Evolutionary conservation across 2,797 vertebrate genomes (phyloP).

Genomic region (Acanthiza pusilla): DNA sequence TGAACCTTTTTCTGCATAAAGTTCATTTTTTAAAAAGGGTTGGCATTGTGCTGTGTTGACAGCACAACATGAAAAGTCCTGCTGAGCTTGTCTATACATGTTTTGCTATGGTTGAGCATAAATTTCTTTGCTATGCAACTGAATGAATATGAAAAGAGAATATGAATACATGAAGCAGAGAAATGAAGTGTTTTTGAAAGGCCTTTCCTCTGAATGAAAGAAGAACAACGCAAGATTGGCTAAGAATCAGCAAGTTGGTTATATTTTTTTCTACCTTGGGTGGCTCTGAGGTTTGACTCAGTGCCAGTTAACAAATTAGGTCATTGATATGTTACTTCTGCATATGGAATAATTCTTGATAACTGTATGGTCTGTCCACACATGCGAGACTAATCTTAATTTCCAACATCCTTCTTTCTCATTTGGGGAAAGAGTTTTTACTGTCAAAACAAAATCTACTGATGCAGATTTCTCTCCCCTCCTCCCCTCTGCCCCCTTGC

Average conservation of each 20-base stretch:
- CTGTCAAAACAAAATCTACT: background rate
- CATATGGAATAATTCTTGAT: background rate
- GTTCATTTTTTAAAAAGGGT: background rate
- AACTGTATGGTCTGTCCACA: background rate
- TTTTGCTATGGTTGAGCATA: constrained; percentile 10
- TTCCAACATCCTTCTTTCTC: background rate
- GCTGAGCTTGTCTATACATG: constrained; percentile 18
- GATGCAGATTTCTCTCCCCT: background rate
- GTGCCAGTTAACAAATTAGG: constrained; percentile 46
- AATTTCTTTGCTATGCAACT: constrained; percentile 13
- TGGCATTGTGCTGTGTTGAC: constrained; percentile 10
- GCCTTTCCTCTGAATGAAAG: constrained; percentile 4
- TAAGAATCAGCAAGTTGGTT: background rate
- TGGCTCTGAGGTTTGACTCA: constrained; percentile 34
- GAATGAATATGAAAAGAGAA: constrained; percentile 28
- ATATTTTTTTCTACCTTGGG: constrained; percentile 11
- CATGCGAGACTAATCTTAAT: background rate
- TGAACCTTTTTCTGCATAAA: background rate
- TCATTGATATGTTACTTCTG: constrained; percentile 1
- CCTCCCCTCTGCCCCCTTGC: fast-evolving
- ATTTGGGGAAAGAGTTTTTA: background rate
- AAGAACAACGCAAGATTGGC: constrained; percentile 5
- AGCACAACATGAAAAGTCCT: constrained; percentile 7
- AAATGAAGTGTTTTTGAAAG: constrained; percentile 43
- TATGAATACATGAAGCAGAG: background rate